phyloP scores from a whole-genome alignment of 2,797 vertebrate genomes.

The Eulemur rubriventer region DNA sequence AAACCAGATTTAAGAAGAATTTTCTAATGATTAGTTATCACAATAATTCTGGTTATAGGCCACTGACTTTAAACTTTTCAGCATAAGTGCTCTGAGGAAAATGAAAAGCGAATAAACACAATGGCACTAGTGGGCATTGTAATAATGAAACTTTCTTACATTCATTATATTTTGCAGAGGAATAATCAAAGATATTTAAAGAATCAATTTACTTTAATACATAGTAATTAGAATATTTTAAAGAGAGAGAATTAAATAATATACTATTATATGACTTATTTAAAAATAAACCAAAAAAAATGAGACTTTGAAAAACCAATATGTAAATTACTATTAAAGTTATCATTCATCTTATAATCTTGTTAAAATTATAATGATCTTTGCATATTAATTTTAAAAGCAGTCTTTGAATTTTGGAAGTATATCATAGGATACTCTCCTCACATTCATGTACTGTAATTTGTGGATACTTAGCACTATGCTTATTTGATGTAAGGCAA shows the following conservation, averaged over 20 bases:
- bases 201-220: neutral
- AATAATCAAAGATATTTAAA: neutral
- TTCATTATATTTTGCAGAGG: neutral
- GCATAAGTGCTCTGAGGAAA: neutral
- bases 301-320: neutral
- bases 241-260: neutral
- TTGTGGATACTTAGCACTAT: constrained; percentile 42
- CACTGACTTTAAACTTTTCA: constrained; percentile 18
- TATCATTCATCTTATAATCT: neutral
- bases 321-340: neutral
- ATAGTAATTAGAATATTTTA: neutral
- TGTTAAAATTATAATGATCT: neutral
- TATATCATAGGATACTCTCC: constrained; percentile 45
- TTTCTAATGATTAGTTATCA: neutral
- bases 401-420: neutral
- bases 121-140: constrained; percentile 70
- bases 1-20: neutral
- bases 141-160: neutral
- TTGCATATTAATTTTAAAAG: neutral
- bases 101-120: neutral
- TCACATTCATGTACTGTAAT: constrained; percentile 67
- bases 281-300: neutral
- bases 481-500: neutral
- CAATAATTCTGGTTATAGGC: neutral
- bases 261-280: neutral